A percentile compares a stretch with the other conserved stretches of the same genome.
phyloP scores from a whole-genome alignment of 30 jellyfish, hydroid and myxozoan genomes.

The Chironex yamaguchii region DNA sequence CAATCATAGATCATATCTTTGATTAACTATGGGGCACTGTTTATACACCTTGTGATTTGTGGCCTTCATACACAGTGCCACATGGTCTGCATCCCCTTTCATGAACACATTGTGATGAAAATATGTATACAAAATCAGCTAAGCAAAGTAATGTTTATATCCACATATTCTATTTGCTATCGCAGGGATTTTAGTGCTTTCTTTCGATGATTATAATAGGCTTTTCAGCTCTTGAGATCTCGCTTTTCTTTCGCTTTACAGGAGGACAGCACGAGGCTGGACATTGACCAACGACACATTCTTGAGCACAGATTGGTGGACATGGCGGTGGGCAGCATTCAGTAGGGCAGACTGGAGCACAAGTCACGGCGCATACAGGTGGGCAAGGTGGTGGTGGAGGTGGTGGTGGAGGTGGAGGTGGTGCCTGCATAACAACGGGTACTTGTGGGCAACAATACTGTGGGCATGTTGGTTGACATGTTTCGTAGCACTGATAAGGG shows the following conservation, averaged over 20 bases:
- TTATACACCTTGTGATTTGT: too few relatives aligned
- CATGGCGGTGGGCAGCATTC: constrained; percentile 86
- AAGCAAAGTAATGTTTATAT: not conserved
- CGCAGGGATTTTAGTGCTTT: constrained; percentile 64
- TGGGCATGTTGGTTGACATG: constrained; percentile 99
- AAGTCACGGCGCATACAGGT: constrained; percentile 92
- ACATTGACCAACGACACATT: constrained; percentile 55
- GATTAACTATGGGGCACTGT: not conserved
- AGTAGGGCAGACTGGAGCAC: constrained; percentile 97
- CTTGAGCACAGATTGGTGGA: constrained; percentile 68
- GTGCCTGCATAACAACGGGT: not conserved
- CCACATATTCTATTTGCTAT: not conserved
- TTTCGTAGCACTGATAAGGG: constrained; percentile 92
- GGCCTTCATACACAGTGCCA: too few relatives aligned
- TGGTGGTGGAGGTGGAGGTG: constrained; percentile 88
- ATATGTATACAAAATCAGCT: not conserved
- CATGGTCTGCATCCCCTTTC: too few relatives aligned
- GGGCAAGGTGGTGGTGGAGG: constrained; percentile 99
- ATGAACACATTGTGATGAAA: too few relatives aligned
- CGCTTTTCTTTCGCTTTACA: constrained; percentile 78
- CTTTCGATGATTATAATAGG: constrained; percentile 98
- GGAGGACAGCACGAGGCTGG: constrained; percentile 93
- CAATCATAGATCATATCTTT: not conserved
- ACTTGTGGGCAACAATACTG: constrained; percentile 87
- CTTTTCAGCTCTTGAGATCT: constrained; percentile 75